A percentile compares a stretch with the other conserved stretches of the same genome.
Conservation (phyloP, 1,140 invertebrate species). For the Eumeta japonica region DNA sequence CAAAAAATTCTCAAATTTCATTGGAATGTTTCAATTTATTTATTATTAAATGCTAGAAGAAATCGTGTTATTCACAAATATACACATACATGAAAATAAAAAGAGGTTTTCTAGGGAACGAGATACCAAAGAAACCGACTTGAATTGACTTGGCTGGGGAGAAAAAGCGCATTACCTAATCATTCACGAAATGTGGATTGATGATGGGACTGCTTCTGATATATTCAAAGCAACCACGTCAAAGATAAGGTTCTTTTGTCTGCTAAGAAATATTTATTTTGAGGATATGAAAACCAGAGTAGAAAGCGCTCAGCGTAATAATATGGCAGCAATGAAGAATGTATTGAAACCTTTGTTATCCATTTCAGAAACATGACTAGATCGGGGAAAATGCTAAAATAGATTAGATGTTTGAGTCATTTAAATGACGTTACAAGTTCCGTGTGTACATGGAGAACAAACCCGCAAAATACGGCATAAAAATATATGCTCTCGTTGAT, state of each 20-base stretch:
- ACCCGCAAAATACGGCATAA: slow-evolving; percentile 15
- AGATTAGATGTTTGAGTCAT: slow-evolving; percentile 33
- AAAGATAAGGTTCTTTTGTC: slow-evolving; percentile 12
- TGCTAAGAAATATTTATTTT: slow-evolving; percentile 11
- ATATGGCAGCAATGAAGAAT: slow-evolving; percentile 12
- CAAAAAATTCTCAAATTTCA: background rate
- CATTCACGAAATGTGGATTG: slow-evolving; percentile 16
- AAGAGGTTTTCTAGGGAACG: too few relatives aligned
- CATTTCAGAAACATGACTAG: slow-evolving; percentile 17
- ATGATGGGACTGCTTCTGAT: slow-evolving; percentile 18
- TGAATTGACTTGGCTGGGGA: background rate
- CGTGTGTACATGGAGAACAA: slow-evolving; percentile 13
- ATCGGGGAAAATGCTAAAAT: slow-evolving; percentile 21
- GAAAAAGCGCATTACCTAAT: too few relatives aligned
- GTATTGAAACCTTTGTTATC: slow-evolving; percentile 15
- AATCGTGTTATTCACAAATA: too few relatives aligned
- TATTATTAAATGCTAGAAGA: background rate
- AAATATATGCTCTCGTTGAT: slow-evolving; percentile 16
- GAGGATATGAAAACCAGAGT: slow-evolving; percentile 10
- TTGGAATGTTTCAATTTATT: background rate
- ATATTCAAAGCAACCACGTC: slow-evolving; percentile 18
- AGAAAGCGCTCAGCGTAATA: slow-evolving; percentile 10
- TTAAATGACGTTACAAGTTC: slow-evolving; percentile 22
- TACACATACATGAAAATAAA: too few relatives aligned
- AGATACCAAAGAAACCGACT: too few relatives aligned